Evolutionary conservation across 2,888 invertebrate species (phyloP), one percentile per base, ranked within the genome.

Genomic region (Byasa hedistus): DNA sequence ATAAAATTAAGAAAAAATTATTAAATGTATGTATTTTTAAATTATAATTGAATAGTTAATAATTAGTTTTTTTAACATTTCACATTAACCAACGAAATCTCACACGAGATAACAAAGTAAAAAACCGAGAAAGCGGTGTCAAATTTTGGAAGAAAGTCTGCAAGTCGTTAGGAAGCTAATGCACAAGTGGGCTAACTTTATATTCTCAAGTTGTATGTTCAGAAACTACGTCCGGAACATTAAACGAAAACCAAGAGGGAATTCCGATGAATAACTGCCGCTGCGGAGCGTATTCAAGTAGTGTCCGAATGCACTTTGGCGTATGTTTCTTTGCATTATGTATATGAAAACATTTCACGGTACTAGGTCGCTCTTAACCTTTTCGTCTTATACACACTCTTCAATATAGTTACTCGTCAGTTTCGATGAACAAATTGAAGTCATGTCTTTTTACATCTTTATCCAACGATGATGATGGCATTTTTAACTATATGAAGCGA

Each of bases 241-340:
- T 64, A 64, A 64, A 64, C 48, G 64, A 64, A 57, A 64, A 52
- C 57, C 57, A 57, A 64, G 51, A 64, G 64, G 64, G 64, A 64
- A 64, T 64, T 57, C 27, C 64, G 57, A 64, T 64, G 57, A 64
- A 64, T 57, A 57, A 64, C 64, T 51, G 27, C 52, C 48, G 64
- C 3, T 51, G 57, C 19, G 57, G 51, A 64, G 36, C 36, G 64
- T 64, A 57, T 52, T 57, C 64, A 64, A 64, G 57, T 64, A 22
- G 57, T 57, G 57, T 64, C 64, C 57, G 51, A 57, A 64, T 64
- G 57, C 64, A 64, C 64, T 64, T 64, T 52, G 52, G 57, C 64
- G 48, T 64, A 52, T 64, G 64, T 57, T 64, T 61, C 61, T 63
- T 64, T 64, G 64, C 51, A 57, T 57, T 36, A 64, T 57, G 57